Conservation (phyloP, 2,797 vertebrate species). For the Pseudocheirus occidentalis region DNA sequence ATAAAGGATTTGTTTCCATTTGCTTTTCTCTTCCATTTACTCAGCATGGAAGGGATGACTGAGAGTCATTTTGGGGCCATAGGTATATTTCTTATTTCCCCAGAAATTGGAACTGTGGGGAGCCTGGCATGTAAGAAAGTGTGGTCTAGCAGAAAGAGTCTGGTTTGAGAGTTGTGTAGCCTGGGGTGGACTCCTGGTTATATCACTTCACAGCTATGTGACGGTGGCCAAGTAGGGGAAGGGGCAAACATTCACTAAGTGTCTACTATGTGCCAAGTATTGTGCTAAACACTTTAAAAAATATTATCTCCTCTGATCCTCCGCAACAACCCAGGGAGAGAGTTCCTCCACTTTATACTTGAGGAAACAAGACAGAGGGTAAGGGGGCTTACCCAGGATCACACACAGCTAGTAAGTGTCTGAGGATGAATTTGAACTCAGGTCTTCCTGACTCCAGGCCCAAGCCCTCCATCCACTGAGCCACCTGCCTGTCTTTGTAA, state of each 20-base stretch:
- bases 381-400: neutral
- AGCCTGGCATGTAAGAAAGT: neutral
- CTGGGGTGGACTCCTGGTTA: neutral
- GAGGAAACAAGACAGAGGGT: neutral
- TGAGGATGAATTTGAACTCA: neutral
- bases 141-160: neutral
- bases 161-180: neutral
- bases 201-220: neutral
- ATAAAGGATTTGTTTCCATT: constrained; percentile 44
- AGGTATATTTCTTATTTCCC: neutral
- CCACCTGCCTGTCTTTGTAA: neutral
- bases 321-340: neutral
- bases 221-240: neutral
- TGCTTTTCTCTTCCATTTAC: constrained; percentile 33
- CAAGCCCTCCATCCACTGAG: neutral
- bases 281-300: neutral
- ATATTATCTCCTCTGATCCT: neutral
- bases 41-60: neutral
- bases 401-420: neutral
- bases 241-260: neutral
- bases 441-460: neutral
- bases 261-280: neutral
- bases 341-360: neutral
- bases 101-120: constrained; percentile 7
- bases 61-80: constrained; percentile 8